Evolutionary conservation across 1,140 invertebrate genomes (phyloP), one percentile per base, ranked within the genome.

Genomic region (Papilio helenus): DNA sequence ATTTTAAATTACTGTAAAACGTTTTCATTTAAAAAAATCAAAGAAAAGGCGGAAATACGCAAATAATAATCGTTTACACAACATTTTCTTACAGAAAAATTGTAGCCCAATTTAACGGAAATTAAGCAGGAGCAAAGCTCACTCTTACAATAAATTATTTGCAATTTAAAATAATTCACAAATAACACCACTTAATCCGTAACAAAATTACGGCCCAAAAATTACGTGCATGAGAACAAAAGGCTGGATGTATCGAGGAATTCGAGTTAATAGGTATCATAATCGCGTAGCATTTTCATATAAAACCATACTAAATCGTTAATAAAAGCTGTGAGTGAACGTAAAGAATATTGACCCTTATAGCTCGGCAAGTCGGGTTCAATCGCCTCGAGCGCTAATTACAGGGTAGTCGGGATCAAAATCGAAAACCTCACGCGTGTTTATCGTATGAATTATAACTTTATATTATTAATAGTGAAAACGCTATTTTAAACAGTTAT

Each of bases 331-430:
- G n/a, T 55, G 10, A n/a, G 34, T 12, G 4, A 46, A 29, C n/a
- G 34, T 39, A 42, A n/a, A 55, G 51, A 12, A 77, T 42, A 42
- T 65, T 39, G 9, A 23, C n/a, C 55, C 23, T 77, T 77, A 77
- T 20, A 4, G 16, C 49, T 18, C n/a, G 23, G n/a, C 44, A 76
- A 26, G 20, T 34, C 74, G 74, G 76, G 76, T 77, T 77, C 76
- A 77, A 77, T 42, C 76, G 76, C 76, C 76, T 61, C 51, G 34
- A 61, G 76, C 51, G 26, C 20, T 77, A 77, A 77, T 77, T 77
- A 61, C 23, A 16, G 51, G 20, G 73, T 74, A 74, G 72, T 29
- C 44, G 29, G 76, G 55, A 77, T 61, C 29, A 61, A 77, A 77
- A 61, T 16, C 76, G 76, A 55, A 61, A 29, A 29, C 76, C 46